Base-by-base conservation (phyloP, 1,140 invertebrate genomes). In the Papilio polyxenes region DNA sequence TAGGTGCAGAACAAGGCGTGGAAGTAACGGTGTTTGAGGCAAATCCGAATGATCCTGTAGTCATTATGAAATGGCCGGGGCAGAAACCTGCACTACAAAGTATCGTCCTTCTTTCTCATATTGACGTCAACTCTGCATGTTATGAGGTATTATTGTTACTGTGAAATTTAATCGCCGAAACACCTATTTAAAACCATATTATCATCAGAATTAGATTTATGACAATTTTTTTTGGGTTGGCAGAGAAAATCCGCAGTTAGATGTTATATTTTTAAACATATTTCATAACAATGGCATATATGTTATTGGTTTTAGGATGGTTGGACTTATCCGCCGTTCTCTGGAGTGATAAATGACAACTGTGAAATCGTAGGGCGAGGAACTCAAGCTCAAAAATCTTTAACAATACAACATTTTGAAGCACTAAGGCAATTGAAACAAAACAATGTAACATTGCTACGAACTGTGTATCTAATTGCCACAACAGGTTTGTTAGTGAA, bases 351-450 rank as follows among this genome's bases (percentile, higher is more conserved):
- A 40, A 72, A 72, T 40, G 65, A 72, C 17, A 72, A 72, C 37
- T 72, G 65, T 72, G 65, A 72, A 72, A 72, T 72, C 13, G 31
- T 72, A 15, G 65, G 65, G 4, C 65, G 65, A 3, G 65, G 65
- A 40, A 72, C 65, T 72, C 65, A 72, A 72, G 13, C 65, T 13
- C 65, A 72, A 72, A 72, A 72, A 40, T 37, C 65, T 17, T 13
- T 72, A 37, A 72, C 65, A 72, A 37, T 72, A 17, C 65, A 72
- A 72, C 65, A 72, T 72, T 72, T 40, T 37, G 65, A 72, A 72
- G 65, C 65, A 15, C 31, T 72, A 6, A 72, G 31, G 23, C 65
- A 37, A 40, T 72, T 72, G 31, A 72, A 40, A 37, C 10, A 40
- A 72, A 72, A 17, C 31, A 72, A 72, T 72, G 65, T 13, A 15